Base-by-base conservation (phyloP, 2,888 invertebrate genomes). In the Brenthis ino region DNA sequence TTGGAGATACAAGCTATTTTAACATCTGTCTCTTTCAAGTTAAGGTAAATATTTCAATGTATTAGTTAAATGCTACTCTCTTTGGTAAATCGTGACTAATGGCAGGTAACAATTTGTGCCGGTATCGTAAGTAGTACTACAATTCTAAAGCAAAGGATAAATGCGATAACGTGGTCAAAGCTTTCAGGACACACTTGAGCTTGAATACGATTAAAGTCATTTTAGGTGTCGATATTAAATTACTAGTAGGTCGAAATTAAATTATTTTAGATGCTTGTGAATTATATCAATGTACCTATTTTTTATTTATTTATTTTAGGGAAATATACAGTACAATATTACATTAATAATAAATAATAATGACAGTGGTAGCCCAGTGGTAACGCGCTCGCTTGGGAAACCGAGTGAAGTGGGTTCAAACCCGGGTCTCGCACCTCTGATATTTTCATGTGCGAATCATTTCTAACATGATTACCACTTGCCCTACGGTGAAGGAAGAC, bases 1-100 rank as follows among this genome's bases (percentile, higher is more conserved):
- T 14, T 14, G 16, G 3, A 11, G 2, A n/a, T 33, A 0, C 50
- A 61, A n/a, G 3, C 67, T 3, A 63, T 63, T 56, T 56, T 51
- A 20, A 0, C 6, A 24, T 1, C 12, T 67, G 11, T 8, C 2
- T 3, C 48, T 43, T 2, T 43, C 6, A 2, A 13, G 0, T 28
- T 67, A 67, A 56, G 24, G 61, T 56, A 13, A 11, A 28, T 51
- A 51, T 28, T 61, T 6, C 13, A 13, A 12, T 63, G 24, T 16
- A 13, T 55, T 28, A 16, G 20, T 5, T 55, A 37, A 48, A 60
- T 60, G 5, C 48, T 43, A 37, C 37, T 56, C 50, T 63, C 50
- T 67, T 60, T 58, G 37, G 63, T 56, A 61, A 63, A 51, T 57
- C 56, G 61, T 61, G 67, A 63, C 51, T 57, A 67, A 67, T 63